These are phyloP conservation scores for Apomyelois bistriatella DNA, from an alignment of 2,888 invertebrate genomes.

Conservation along the genomic window DNA sequence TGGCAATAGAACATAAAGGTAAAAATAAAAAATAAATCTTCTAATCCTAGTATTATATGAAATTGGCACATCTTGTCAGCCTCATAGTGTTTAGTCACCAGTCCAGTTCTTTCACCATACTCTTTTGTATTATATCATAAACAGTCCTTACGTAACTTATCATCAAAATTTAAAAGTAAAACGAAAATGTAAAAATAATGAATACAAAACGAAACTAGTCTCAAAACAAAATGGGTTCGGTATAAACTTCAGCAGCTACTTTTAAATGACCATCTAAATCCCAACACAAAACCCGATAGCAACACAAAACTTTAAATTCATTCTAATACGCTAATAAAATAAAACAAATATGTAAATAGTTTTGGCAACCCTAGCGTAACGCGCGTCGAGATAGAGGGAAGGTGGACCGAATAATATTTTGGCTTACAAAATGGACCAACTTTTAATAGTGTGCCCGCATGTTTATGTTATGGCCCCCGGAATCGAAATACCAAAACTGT, in stretches of 20 bases:
- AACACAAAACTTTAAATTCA: slow-evolving; percentile 37
- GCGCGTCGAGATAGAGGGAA: slow-evolving; percentile 53
- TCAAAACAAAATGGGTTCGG: neutral
- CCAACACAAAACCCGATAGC: neutral
- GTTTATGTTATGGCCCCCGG: slow-evolving; percentile 70
- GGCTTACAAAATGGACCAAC: slow-evolving; percentile 78
- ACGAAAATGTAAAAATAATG: neutral
- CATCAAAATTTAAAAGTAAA: no score
- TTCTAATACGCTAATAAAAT: slow-evolving; percentile 42
- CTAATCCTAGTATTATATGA: no score
- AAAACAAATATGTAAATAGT: slow-evolving; percentile 67
- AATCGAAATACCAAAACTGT: slow-evolving; percentile 50
- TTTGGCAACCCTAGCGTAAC: slow-evolving; percentile 63
- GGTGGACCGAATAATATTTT: slow-evolving; percentile 78
- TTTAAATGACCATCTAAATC: slow-evolving; percentile 3
- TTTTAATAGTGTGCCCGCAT: slow-evolving; percentile 76
- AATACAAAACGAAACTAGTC: neutral
- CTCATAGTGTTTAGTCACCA: no score
- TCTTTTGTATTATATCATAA: no score
- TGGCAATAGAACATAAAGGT: no score
- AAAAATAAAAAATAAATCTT: no score
- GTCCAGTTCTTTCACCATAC: no score
- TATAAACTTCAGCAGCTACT: neutral
- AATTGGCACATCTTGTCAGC: no score
- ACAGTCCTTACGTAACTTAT: no score